Conservation (phyloP, 1,140 invertebrate species). For the Lepeophtheirus salmonis region DNA sequence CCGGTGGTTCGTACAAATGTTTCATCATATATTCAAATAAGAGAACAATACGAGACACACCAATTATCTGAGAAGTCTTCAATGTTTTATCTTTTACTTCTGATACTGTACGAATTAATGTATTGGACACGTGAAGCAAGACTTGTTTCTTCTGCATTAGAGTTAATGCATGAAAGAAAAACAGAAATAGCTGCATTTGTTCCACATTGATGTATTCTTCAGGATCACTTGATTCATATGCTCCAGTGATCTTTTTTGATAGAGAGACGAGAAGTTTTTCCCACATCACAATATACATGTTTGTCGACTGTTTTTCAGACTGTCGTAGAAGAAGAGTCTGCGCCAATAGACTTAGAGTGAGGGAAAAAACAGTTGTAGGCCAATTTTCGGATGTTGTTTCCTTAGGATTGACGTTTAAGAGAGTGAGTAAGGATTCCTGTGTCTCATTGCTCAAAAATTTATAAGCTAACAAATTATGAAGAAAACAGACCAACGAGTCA, state of each 20-base stretch:
- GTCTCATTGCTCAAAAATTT: no score
- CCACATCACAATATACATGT: conserved; percentile 72
- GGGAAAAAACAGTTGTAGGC: no score
- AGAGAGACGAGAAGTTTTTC: conserved; percentile 65
- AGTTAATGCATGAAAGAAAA: conserved; percentile 79
- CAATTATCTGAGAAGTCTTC: conserved; percentile 12
- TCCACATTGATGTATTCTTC: conserved; percentile 64
- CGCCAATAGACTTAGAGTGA: no score
- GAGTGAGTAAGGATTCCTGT: no score
- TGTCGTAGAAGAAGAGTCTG: conserved; percentile 26
- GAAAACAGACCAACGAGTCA: no score
- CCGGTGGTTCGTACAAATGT: conserved; percentile 61
- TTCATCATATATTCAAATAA: conserved; percentile 89
- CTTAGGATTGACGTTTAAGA: no score
- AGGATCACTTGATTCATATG: conserved; percentile 19
- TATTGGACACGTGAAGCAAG: conserved; percentile 38
- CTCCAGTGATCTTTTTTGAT: conserved; percentile 46
- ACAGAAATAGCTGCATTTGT: conserved; percentile 75
- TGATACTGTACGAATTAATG: conserved; percentile 24
- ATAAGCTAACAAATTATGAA: no score
- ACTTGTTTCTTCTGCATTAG: conserved; percentile 91
- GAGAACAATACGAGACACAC: conserved; percentile 49
- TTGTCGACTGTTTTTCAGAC: conserved; percentile 37
- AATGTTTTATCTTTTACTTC: conserved; percentile 29
- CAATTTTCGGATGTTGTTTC: no score